Base-by-base conservation (phyloP, 2,797 vertebrate genomes). In the Scleropages formosus region DNA sequence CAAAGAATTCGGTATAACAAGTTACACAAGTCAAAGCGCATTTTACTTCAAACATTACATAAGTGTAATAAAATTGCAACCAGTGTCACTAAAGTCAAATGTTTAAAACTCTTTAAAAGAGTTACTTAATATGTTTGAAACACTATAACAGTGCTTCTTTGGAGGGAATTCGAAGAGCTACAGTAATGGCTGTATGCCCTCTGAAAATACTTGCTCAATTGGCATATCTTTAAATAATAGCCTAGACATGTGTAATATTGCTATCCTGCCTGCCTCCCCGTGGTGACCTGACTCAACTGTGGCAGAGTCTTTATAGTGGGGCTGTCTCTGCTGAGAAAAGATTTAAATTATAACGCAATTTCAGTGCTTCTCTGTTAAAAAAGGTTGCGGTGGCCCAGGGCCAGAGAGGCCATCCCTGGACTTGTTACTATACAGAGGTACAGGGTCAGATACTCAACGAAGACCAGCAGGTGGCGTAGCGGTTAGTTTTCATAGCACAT, bases 301-400 rank as follows among this genome's bases (percentile, higher is more conserved):
- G 78, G 64, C 60, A 78, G 75, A 75, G 82, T 82, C 77, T 75
- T 79, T 80, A 80, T 78, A 78, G 74, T n/a, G 11, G 26, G 76
- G 69, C 73, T 60, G 60, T 67, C 76, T 78, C 80, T 77, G 76
- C 62, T 46, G 78, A 78, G 82, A 78, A 65, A 22, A 46, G 67
- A 47, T 67, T 81, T 73, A 83, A 83, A 81, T 81, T 79, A 82
- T 74, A 75, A 73, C 78, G 74, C 70, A 69, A 61, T 73, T 67
- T 79, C 76, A 68, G 67, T 64, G 71, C 60, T 70, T 73, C 53
- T 44, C 69, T 47, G 60, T 69, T 73, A 73, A 56, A 72, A 72
- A n/a, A n/a, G n/a, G n/a, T 59, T 58, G 27, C 61, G 59, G 31
- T 47, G 39, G 63, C 49, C 49, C 71, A 77, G 76, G 51, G 70